Evolutionary conservation across 2,888 invertebrate genomes (phyloP), one percentile per base, ranked within the genome.

Genomic region (Diarsia brunnea): DNA sequence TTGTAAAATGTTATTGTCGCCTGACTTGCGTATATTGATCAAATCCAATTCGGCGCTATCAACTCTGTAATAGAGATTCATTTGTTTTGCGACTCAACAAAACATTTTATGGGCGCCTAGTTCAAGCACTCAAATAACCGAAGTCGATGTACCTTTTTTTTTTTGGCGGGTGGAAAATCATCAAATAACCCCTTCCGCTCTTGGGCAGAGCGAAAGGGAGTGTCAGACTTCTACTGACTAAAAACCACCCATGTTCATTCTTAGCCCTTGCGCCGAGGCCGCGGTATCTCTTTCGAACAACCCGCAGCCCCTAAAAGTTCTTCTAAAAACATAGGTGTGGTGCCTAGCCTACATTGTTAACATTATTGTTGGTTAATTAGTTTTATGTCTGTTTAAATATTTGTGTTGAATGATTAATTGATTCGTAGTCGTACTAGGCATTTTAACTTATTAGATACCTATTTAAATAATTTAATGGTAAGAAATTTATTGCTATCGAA

Each of bases 1-100:
- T 77, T 75, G 77, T 80, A 88, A 92, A 92, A 92, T 90, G 93
- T 94, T 93, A 87, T 66, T 78, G 81, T 84, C 89, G 73, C 78
- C 92, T 90, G 91, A 49, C 64, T 83, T 85, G 84, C 86, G 88
- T 81, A 85, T 85, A 88, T 86, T 86, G 88, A 92, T 90, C 87
- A 88, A 89, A 90, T 90, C 79, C 86, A 91, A 92, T 93, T 91
- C 90, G 80, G 75, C 87, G 78, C 85, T 84, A 87, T 85, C 80
- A 82, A 69, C 79, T 75, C 66, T 75, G 64, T 80, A 82, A 89
- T 88, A 78, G 79, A 87, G 86, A 87, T 82, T 82, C 74, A 89
- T 87, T 81, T 74, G 79, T 81, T 80, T 79, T 81, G 71, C 55
- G 64, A 72, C 64, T 74, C 76, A 68, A 31, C 64, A 61, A 69